Conservation (phyloP, 2,797 vertebrate species). For the Rhinophrynus dorsalis region DNA sequence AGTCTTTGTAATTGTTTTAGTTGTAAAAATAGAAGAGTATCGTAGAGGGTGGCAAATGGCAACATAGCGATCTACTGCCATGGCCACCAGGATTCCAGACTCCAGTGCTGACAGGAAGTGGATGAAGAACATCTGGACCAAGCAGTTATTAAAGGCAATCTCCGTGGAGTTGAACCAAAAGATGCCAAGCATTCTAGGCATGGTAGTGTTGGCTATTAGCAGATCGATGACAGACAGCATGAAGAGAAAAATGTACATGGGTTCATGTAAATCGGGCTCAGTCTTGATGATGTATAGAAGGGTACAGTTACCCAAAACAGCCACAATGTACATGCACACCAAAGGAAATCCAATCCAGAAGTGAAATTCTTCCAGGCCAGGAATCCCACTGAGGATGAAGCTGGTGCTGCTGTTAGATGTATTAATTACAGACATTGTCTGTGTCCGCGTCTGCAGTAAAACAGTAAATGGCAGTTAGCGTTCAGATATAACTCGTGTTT, state of each 20-base stretch:
- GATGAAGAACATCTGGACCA: constrained; percentile 76
- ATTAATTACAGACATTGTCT: background rate
- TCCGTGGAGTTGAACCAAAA: constrained; percentile 38
- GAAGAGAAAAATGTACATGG: constrained; percentile 47
- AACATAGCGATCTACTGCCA: constrained; percentile 74
- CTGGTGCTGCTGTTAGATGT: background rate
- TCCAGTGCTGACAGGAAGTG: constrained; percentile 77
- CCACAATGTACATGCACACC: constrained; percentile 53
- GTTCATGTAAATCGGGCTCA: constrained; percentile 27
- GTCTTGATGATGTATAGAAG: constrained; percentile 41
- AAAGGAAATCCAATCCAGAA: constrained; percentile 55
- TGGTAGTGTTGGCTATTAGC: constrained; percentile 40
- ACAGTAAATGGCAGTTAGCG: no score
- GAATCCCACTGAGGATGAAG: constrained; percentile 49
- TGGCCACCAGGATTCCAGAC: constrained; percentile 73
- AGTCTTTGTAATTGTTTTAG: background rate
- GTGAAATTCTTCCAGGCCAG: constrained; percentile 47
- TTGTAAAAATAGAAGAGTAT: constrained; percentile 38
- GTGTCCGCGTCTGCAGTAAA: no score
- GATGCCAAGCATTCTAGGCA: constrained; percentile 34
- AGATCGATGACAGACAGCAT: constrained; percentile 36
- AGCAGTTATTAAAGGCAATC: constrained; percentile 67
- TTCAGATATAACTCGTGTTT: no score
- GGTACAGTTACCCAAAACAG: constrained; percentile 52
- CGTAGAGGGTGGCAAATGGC: constrained; percentile 59